Conservation (phyloP, 1,140 invertebrate genomes). For the Listronotus bonariensis region DNA sequence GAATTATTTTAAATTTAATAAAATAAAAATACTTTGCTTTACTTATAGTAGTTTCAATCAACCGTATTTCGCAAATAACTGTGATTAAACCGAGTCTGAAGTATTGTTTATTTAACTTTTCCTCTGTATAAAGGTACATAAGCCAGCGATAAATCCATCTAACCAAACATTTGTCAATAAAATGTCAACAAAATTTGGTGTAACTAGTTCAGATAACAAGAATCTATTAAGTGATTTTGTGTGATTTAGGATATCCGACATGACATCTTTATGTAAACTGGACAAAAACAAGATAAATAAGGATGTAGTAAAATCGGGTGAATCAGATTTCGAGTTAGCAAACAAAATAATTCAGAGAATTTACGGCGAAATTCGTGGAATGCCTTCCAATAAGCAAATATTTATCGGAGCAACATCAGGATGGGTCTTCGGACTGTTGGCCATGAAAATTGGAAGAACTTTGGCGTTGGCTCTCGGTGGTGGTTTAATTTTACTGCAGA, state of each 20-base stretch:
- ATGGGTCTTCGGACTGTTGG: constrained; percentile 85
- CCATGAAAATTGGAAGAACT: constrained; percentile 89
- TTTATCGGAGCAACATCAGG: constrained; percentile 8
- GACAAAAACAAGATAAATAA: constrained; percentile 10
- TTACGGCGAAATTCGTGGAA: constrained; percentile 75
- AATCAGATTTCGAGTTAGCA: neutral
- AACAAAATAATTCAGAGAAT: constrained; percentile 64
- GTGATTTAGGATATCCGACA: constrained; percentile 5
- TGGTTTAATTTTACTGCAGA: constrained; percentile 83
- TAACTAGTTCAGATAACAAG: constrained; percentile 6
- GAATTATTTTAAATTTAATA: too few species aligned
- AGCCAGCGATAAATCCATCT: neutral
- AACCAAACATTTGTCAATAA: constrained; percentile 16
- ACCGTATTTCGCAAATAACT: too few species aligned
- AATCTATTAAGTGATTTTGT: constrained; percentile 4
- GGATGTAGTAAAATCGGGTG: constrained; percentile 6
- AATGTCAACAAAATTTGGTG: constrained; percentile 16
- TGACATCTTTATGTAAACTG: constrained; percentile 1
- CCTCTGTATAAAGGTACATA: too few species aligned
- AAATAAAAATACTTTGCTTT: too few species aligned
- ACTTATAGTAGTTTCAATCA: too few species aligned
- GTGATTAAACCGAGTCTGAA: too few species aligned
- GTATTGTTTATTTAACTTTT: too few species aligned
- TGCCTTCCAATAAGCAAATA: constrained; percentile 40
- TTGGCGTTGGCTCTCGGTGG: constrained; percentile 85